Base-by-base conservation (phyloP, 2,113 vertebrate species). In the Otocyon megalotis region DNA sequence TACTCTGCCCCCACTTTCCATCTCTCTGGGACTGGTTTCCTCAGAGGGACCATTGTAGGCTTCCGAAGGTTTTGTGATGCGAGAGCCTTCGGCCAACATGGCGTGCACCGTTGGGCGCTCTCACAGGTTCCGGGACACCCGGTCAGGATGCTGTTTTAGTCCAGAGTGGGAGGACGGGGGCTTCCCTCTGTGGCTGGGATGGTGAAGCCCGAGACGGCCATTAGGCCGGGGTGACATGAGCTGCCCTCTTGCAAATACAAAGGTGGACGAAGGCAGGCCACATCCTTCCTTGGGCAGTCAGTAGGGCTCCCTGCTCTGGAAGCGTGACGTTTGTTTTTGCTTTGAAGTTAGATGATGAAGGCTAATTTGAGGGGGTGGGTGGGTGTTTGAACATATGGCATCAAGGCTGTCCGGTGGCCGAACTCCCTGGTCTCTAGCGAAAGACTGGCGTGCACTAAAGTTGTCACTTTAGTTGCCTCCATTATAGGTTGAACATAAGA, bases 301-400 rank as follows among this genome's bases (percentile, higher is more conserved):
- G 24, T 32, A 74, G 35, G 15, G 5, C 60, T 88, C 32, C 10
- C 26, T 43, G 63, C 24, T 94, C 26, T 19, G 53, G 69, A 10
- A 77, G 79, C 6, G 9, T 6, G 16, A 35, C 16, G 50, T 88
- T 84, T 65, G 10, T 10, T 94, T 60, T 84, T 72, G 26, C 71
- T 71, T 97, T 96, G 54, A 97, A 97, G 94, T 97, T 95, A 96
- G 84, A 87, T 94, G 96, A 97, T 97, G 96, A 96, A 94, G 82
- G 96, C 28, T 77, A 90, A 65, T 81, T 97, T 65, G 96, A 56
- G 63, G 90, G 79, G 83, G 65, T 65, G 96, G 56, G 63, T 88
- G 79, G 83, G 65, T 90, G 71, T 80, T 50, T 93, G 96, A 92
- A 94, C 50, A 13, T 77, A 91, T 14, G 62, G 19, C 93, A 93